Conservation (phyloP, 2,888 invertebrate species). For the Caenorhabditis sp. region DNA sequence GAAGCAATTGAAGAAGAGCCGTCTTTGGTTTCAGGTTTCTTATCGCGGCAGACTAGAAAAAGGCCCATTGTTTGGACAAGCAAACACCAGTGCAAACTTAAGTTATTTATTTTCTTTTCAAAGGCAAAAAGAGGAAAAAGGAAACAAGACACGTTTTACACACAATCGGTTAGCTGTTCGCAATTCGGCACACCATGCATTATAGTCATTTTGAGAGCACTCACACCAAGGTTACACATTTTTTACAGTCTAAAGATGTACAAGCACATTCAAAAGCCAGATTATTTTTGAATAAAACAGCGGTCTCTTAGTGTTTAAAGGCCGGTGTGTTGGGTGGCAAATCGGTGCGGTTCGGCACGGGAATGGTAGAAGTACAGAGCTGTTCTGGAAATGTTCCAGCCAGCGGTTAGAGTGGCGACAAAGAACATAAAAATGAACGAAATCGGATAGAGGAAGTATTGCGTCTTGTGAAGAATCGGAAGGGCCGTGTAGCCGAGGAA, state of each 20-base stretch:
- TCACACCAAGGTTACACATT: constrained; percentile 17
- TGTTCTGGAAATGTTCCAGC: constrained; percentile 86
- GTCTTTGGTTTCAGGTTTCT: background rate
- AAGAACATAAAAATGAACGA: constrained; percentile 87
- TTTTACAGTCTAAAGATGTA: constrained; percentile 24
- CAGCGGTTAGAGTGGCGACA: constrained; percentile 86
- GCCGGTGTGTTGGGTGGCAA: constrained; percentile 23
- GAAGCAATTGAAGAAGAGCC: background rate
- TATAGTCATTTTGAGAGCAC: constrained; percentile 5
- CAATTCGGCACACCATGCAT: constrained; percentile 44
- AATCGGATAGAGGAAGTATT: constrained; percentile 88
- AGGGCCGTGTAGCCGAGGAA: constrained; percentile 96
- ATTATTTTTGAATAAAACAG: too few relatives aligned
- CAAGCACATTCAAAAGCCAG: too few relatives aligned
- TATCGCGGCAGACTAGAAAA: background rate
- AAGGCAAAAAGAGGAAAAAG: background rate
- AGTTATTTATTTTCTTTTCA: background rate
- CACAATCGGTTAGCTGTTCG: constrained; percentile 28
- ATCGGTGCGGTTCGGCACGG: constrained; percentile 67
- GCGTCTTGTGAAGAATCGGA: constrained; percentile 89
- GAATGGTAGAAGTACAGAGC: constrained; percentile 76
- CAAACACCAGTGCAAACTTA: too few relatives aligned
- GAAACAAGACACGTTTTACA: constrained; percentile 40
- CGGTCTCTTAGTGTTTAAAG: too few relatives aligned
- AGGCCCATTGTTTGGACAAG: too few relatives aligned